phyloP scores from a whole-genome alignment of 2,113 vertebrate genomes.

The Struthidea cinerea region DNA sequence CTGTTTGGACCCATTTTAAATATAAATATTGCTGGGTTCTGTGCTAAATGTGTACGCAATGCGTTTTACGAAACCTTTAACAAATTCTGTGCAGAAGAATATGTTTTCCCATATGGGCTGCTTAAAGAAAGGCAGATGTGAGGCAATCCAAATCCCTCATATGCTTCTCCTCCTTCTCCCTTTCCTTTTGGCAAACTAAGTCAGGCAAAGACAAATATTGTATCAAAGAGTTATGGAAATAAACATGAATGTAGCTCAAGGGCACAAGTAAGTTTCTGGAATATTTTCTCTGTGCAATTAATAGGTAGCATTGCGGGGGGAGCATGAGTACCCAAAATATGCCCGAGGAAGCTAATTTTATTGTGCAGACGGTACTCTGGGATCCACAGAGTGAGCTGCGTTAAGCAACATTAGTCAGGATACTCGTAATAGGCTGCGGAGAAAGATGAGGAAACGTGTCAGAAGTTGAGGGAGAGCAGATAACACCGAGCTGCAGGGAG shows the following conservation, averaged over 20 bases:
- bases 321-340: neutral
- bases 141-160: conserved; percentile 56
- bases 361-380: conserved; percentile 39
- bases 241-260: conserved; percentile 66
- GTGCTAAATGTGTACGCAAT: neutral
- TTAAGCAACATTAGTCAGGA: conserved; percentile 58
- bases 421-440: conserved; percentile 21
- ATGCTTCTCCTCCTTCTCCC: conserved; percentile 51
- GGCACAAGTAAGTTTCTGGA: conserved; percentile 54
- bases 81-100: conserved; percentile 69
- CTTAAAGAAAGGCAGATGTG: conserved; percentile 69
- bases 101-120: conserved; percentile 73
- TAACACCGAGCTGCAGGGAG: neutral
- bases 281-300: conserved; percentile 39
- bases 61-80: conserved; percentile 28
- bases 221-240: conserved; percentile 58
- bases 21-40: conserved; percentile 36
- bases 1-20: conserved; percentile 57
- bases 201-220: conserved; percentile 66
- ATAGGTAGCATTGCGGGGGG: conserved; percentile 9
- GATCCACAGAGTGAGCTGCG: conserved; percentile 22
- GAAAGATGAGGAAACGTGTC: neutral
- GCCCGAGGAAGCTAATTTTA: conserved; percentile 47
- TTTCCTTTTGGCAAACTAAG: conserved; percentile 62
- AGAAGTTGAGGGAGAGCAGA: neutral